Evolutionary conservation across 2,113 vertebrate genomes (phyloP), one percentile per base, ranked within the genome.

Genomic region (Tyrannus savana): DNA sequence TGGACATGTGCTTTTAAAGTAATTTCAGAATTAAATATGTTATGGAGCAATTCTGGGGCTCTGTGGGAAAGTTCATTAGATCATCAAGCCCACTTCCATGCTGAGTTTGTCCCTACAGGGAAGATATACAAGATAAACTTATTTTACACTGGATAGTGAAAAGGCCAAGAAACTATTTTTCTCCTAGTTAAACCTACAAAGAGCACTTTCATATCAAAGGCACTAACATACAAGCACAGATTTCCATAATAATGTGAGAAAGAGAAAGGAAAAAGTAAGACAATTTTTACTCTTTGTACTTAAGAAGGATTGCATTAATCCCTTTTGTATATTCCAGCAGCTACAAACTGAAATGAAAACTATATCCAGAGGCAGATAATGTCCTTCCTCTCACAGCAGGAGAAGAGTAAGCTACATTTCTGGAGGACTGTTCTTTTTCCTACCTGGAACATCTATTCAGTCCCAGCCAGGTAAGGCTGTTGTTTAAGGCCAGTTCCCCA

Each of bases 201-300:
- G 89, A 59, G 39, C 30, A 76, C 53, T 85, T 73, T 92, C 72
- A 69, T 66, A 82, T 64, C 37, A 89, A 89, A 64, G 84, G 44
- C n/a, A 66, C 33, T 80, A 87, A 87, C 33, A 94, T 16, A 53
- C 12, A 47, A 95, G 63, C 6, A 62, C 10, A 31, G 39, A 87
- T 91, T 95, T 87, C 71, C 86, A 69, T 82, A 87, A 87, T 63
- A 91, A 90, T 35, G 50, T 86, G 33, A 81, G 55, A 84, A 95
- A 94, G 39, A 37, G 23, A 81, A 77, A 79, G 24, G 23, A 55
- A 47, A 50, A 80, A 77, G 42, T 4, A 88, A 44, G 24, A 58
- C 10, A 14, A n/a, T 75, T 93, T 93, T 80, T 78, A 62, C 19
- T 71, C 46, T 73, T 80, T 68, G 58, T 75, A 71, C 73, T 87